These are phyloP conservation scores for Telenomus remus DNA, from an alignment of 1,140 invertebrate genomes.

Conservation along the genomic window DNA sequence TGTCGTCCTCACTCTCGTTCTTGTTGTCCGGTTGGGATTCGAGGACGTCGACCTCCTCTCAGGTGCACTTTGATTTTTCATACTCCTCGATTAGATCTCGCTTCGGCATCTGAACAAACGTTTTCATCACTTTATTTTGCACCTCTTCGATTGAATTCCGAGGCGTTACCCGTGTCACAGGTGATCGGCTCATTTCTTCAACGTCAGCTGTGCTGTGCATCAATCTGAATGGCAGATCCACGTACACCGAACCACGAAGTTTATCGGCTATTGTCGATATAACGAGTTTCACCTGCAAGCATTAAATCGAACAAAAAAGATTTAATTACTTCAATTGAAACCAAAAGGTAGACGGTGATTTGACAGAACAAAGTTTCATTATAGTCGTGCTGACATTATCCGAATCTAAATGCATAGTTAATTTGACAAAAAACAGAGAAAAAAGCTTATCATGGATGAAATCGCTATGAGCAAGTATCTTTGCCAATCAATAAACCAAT, in stretches of 20 bases:
- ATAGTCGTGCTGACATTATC: no score
- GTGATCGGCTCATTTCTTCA: conserved; percentile 62
- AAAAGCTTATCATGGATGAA: no score
- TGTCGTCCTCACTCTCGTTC: conserved; percentile 51
- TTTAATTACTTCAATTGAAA: neutral
- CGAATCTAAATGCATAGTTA: no score
- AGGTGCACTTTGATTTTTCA: conserved; percentile 62
- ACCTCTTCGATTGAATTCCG: conserved; percentile 50
- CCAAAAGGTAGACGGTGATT: neutral
- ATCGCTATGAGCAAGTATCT: no score
- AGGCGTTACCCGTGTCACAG: conserved; percentile 24
- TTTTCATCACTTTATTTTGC: neutral
- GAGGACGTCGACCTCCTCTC: conserved; percentile 64
- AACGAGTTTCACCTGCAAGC: conserved; percentile 80
- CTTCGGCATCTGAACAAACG: conserved; percentile 13
- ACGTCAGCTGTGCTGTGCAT: conserved; percentile 77
- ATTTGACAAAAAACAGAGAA: no score
- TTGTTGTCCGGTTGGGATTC: conserved; percentile 49
- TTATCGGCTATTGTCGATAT: conserved; percentile 84
- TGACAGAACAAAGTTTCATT: neutral
- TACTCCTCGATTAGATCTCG: conserved; percentile 64
- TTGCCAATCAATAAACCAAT: no score
- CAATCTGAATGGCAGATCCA: conserved; percentile 87
- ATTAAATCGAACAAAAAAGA: neutral
- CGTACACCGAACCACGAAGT: conserved; percentile 85